A percentile compares a stretch with the other conserved stretches of the same genome.
Evolutionary conservation across 2,113 vertebrate genomes (phyloP).

Genomic region (Oryzias woworae): DNA sequence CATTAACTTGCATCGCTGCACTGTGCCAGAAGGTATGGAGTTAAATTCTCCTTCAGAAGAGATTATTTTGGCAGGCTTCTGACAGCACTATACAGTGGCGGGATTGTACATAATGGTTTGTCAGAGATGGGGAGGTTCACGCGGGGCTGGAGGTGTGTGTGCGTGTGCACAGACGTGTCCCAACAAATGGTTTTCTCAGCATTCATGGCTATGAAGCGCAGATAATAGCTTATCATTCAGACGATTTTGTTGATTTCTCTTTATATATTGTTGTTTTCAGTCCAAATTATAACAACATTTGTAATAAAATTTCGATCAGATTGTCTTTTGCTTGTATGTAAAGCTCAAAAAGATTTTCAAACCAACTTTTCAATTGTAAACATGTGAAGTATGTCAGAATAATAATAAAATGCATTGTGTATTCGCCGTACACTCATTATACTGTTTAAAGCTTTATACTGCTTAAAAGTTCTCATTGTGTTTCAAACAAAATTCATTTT

Average conservation of each 20-base stretch:
- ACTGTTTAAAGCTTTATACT: no score
- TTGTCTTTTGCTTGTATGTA: background rate
- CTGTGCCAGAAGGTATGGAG: constrained; percentile 77
- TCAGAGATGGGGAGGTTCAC: constrained; percentile 53
- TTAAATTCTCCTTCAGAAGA: constrained; percentile 78
- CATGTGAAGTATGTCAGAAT: no score
- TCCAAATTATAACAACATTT: constrained; percentile 29
- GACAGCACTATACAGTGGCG: constrained; percentile 71
- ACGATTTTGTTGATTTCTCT: constrained; percentile 9
- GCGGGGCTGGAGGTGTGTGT: constrained; percentile 25
- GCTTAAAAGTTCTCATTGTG: no score
- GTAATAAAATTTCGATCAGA: constrained; percentile 15
- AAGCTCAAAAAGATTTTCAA: no score
- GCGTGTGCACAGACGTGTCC: constrained; percentile 10
- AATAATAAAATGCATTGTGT: no score
- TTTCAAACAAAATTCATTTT: no score
- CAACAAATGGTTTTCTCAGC: constrained; percentile 33
- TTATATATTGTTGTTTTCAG: constrained; percentile 20
- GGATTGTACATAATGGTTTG: constrained; percentile 70
- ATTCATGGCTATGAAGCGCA: constrained; percentile 35
- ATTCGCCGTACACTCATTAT: no score
- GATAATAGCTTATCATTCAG: constrained; percentile 11
- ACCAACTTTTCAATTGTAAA: no score
- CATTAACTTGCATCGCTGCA: constrained; percentile 75
- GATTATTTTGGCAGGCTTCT: constrained; percentile 76